Percentiles rank a stretch among this genome's conserved stretches.
Evolutionary conservation across 2,888 invertebrate genomes (phyloP).

Genomic region (Arge pagana): DNA sequence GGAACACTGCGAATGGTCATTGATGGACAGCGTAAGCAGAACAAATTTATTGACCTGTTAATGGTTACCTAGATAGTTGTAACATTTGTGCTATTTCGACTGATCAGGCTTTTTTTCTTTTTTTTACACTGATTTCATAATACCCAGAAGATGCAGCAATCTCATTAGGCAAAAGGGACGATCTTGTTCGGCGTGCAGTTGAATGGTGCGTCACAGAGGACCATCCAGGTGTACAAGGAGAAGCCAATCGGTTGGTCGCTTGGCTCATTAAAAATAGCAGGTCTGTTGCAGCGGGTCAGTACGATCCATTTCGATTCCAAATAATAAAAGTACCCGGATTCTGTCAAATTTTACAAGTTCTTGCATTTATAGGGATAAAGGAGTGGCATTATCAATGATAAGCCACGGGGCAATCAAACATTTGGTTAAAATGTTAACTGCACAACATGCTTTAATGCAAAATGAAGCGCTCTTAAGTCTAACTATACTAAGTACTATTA

Average conservation of each 20-base stretch:
- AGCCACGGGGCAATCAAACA: conserved; percentile 71
- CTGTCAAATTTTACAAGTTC: conserved; percentile 8
- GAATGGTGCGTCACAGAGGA: conserved; percentile 79
- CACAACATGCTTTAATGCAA: conserved; percentile 86
- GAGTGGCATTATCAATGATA: conserved; percentile 58
- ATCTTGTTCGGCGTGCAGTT: conserved; percentile 70
- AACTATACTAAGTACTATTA: conserved; percentile 64
- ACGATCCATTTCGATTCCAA: not conserved
- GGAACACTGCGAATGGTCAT: conserved; percentile 86
- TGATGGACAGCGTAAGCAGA: conserved; percentile 74
- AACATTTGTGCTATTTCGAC: not conserved
- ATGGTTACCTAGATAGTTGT: not conserved
- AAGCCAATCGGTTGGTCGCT: conserved; percentile 77
- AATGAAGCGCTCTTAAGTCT: conserved; percentile 79
- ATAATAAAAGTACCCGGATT: conserved; percentile 3
- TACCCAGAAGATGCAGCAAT: conserved; percentile 71
- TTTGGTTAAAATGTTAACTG: conserved; percentile 80
- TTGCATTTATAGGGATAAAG: conserved; percentile 51
- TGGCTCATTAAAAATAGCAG: conserved; percentile 76
- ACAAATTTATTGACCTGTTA: conserved; percentile 5
- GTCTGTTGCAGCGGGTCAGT: conserved; percentile 36
- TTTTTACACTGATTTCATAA: conserved; percentile 18
- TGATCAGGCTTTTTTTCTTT: not conserved
- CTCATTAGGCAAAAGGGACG: conserved; percentile 66
- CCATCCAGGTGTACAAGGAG: conserved; percentile 83